phyloP scores from a whole-genome alignment of 2,888 invertebrate genomes.

The Atrina japonica region DNA sequence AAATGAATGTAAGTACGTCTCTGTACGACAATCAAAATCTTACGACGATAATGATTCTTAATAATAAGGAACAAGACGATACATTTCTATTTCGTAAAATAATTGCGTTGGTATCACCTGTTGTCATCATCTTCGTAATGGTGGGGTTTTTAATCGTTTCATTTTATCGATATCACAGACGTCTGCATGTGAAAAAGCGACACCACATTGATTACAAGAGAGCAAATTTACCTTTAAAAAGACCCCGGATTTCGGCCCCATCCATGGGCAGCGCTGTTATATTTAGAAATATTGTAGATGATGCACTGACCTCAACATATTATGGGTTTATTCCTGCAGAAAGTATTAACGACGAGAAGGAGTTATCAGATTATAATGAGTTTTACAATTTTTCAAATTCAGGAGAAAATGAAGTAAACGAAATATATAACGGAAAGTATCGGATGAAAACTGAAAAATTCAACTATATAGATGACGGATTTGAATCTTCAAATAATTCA shows the following conservation, averaged over 20 bases:
- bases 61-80: too few species aligned
- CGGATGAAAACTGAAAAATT: too few species aligned
- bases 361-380: too few species aligned
- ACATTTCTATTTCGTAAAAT: neutral
- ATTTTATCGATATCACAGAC: conserved; percentile 6
- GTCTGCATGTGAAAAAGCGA: conserved; percentile 6
- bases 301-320: neutral
- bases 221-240: conserved; percentile 12
- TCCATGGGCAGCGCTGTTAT: neutral
- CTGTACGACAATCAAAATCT: too few species aligned
- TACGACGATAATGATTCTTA: too few species aligned
- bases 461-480: too few species aligned
- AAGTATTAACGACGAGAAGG: neutral
- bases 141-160: neutral
- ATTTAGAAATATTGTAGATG: neutral
- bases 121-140: conserved; percentile 8
- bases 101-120: neutral
- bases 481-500: too few species aligned
- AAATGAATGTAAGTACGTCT: too few species aligned
- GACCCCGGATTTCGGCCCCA: conserved; percentile 9
- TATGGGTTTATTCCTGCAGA: neutral
- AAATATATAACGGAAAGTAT: too few species aligned
- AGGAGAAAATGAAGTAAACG: too few species aligned
- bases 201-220: conserved; percentile 14
- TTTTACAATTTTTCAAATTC: too few species aligned